These are phyloP conservation scores for Plebejus anna DNA, from an alignment of 2,888 invertebrate genomes.

Conservation along the genomic window DNA sequence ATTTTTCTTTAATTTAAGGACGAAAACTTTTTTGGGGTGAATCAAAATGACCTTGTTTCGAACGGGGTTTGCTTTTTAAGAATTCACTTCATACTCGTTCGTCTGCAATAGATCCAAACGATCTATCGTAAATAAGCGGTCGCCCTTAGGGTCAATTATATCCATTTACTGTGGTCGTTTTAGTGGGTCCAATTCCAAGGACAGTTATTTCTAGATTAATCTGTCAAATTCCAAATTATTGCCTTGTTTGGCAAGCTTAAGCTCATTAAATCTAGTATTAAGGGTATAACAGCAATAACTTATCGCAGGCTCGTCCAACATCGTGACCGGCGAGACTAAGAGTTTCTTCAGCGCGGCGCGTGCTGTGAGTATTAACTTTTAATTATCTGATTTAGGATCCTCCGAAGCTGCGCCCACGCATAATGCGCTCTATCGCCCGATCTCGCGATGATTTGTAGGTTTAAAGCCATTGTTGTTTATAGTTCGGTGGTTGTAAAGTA, in stretches of 20 bases:
- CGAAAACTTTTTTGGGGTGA: too few species aligned
- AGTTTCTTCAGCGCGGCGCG: slow-evolving; percentile 95
- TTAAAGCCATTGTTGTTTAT: slow-evolving; percentile 12
- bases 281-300: slow-evolving; percentile 37
- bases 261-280: slow-evolving; percentile 37
- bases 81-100: too few species aligned
- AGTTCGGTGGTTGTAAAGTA: not conserved
- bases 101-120: too few species aligned
- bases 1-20: too few species aligned
- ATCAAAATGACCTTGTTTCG: too few species aligned
- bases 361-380: slow-evolving; percentile 83
- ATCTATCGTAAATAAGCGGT: too few species aligned
- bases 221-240: slow-evolving; percentile 6
- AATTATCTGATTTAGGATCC: slow-evolving; percentile 44
- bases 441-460: slow-evolving; percentile 16
- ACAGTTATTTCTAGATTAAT: not conserved
- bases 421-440: slow-evolving; percentile 15
- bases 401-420: slow-evolving; percentile 27
- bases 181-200: not conserved
- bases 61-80: too few species aligned
- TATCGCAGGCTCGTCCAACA: slow-evolving; percentile 88
- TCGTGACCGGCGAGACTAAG: slow-evolving; percentile 94
- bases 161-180: too few species aligned
- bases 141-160: too few species aligned
- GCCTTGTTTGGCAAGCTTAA: slow-evolving; percentile 30